phyloP scores from a whole-genome alignment of 2,797 vertebrate genomes.

The Lepilemur ruficaudatus region DNA sequence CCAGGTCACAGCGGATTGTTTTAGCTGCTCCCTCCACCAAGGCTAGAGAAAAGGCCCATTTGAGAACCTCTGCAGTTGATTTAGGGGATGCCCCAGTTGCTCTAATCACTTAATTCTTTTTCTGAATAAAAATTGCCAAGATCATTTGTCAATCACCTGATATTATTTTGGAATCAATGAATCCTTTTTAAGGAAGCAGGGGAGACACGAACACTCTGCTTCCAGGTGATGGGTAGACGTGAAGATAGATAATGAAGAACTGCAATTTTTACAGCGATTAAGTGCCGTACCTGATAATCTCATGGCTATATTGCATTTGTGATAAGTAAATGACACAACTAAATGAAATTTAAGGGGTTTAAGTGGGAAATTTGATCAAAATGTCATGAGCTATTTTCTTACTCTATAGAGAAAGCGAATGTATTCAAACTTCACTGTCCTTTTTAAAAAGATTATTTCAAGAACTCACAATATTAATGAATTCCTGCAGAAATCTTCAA shows the following conservation, averaged over 20 bases:
- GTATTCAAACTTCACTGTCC: constrained; percentile 25
- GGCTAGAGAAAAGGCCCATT: constrained; percentile 58
- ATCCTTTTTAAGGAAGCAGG: constrained; percentile 59
- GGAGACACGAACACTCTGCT: not conserved
- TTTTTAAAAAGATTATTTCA: not conserved
- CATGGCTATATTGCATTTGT: constrained; percentile 61
- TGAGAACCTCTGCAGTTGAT: constrained; percentile 57
- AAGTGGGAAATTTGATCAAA: constrained; percentile 61
- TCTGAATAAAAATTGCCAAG: constrained; percentile 62
- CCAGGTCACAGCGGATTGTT: fast-evolving
- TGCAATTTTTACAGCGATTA: constrained; percentile 54
- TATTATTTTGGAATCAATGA: constrained; percentile 72
- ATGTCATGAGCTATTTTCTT: constrained; percentile 50
- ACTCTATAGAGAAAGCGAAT: constrained; percentile 1
- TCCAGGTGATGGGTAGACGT: constrained; percentile 10
- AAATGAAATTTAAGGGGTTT: constrained; percentile 60
- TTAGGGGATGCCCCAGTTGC: constrained; percentile 67
- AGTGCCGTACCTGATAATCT: constrained; percentile 55
- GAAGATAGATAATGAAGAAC: constrained; percentile 61
- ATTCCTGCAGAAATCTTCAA: not conserved
- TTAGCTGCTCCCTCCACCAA: not conserved
- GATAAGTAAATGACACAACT: constrained; percentile 58
- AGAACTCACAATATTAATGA: not conserved
- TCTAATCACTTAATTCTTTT: constrained; percentile 70
- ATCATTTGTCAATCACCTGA: constrained; percentile 61